These are phyloP conservation scores for Laupala kohalensis DNA, from an alignment of 1,140 invertebrate species.

Conservation along the genomic window DNA sequence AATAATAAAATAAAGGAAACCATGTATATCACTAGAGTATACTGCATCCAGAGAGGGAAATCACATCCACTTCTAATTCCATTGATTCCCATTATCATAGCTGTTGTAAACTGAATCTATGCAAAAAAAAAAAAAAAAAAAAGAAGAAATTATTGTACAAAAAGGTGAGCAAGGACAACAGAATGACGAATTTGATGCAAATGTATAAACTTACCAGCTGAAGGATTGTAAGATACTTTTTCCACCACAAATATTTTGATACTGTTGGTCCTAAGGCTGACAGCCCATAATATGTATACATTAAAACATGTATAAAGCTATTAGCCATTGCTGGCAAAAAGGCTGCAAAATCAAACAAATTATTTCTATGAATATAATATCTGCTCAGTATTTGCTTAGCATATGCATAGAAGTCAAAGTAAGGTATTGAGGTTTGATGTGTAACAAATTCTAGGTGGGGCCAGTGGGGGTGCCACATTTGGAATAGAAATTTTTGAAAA, in stretches of 20 bases:
- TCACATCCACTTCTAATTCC: conserved; percentile 71
- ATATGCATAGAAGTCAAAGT: no score
- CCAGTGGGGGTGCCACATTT: no score
- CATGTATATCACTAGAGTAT: conserved; percentile 81
- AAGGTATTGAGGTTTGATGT: no score
- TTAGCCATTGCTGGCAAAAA: conserved; percentile 82
- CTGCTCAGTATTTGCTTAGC: no score
- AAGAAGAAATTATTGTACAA: neutral
- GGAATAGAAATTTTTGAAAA: no score
- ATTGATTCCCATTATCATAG: conserved; percentile 67
- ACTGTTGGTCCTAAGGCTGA: conserved; percentile 67
- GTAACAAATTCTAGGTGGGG: no score
- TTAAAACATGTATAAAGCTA: conserved; percentile 79
- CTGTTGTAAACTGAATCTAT: conserved; percentile 75
- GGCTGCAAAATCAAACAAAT: conserved; percentile 33
- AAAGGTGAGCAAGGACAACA: neutral
- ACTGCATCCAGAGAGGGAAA: conserved; percentile 90
- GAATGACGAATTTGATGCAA: neutral
- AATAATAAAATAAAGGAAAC: conserved; percentile 81
- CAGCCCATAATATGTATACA: conserved; percentile 87
- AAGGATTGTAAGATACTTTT: conserved; percentile 80
- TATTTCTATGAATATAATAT: no score
- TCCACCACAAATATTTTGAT: conserved; percentile 82
- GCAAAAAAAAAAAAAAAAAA: conserved; percentile 20
- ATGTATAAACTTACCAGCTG: conserved; percentile 39